Percentiles rank a stretch among this genome's conserved stretches.
Evolutionary conservation across 2,113 vertebrate genomes (phyloP).

Genomic region (Danio rerio): GRCz12tu NC_133184.1:28004501-28005000

Average conservation of each 20-base stretch:
- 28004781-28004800: constrained; percentile 15
- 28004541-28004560: constrained; percentile 29
- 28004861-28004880: not conserved
- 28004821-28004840: constrained; percentile 41
- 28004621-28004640: constrained; percentile 1
- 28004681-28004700: constrained; percentile 7
- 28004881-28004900: not conserved
- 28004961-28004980: too few species aligned
- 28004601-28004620: not conserved
- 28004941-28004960: too few species aligned
- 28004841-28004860: not conserved
- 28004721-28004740: constrained; percentile 15
- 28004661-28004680: not conserved
- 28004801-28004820: constrained; percentile 30
- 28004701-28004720: not conserved
- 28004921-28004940: too few species aligned
- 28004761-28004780: too few species aligned
- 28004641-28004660: not conserved
- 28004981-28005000: too few species aligned
- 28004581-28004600: constrained; percentile 26
- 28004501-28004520: constrained; percentile 1
- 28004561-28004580: constrained; percentile 23
- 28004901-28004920: not conserved
- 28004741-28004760: constrained; percentile 28
- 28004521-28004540: not conserved